Evolutionary conservation across 37 sponge, comb jelly and placozoan species (phyloP).

Genomic region (Spongia lamella): DNA sequence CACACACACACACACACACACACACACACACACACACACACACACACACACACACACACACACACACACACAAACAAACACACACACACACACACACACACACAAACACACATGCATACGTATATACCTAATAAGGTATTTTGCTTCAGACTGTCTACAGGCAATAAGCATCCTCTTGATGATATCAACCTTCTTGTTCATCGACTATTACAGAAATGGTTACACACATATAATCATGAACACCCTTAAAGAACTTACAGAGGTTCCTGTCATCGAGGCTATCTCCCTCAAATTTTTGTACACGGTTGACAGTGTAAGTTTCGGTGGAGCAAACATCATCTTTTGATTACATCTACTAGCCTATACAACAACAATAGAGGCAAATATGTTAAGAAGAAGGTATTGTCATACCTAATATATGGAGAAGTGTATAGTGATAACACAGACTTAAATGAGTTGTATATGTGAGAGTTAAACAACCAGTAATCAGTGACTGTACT

Average conservation of each 20-base stretch:
- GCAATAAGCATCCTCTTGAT: conserved; percentile 91
- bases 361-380: conserved; percentile 14
- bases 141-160: conserved; percentile 79
- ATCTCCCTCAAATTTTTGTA: conserved; percentile 86
- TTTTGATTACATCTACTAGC: conserved; percentile 83
- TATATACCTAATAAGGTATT: conserved; percentile 82
- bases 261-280: conserved; percentile 73
- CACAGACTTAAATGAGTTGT: too few species aligned
- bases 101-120: background rate
- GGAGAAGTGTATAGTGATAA: too few species aligned
- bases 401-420: background rate
- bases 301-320: conserved; percentile 79
- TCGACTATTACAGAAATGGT: conserved; percentile 37
- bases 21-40: conserved; percentile 5
- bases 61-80: too few species aligned
- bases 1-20: conserved; percentile 19
- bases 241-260: conserved; percentile 49
- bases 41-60: conserved; percentile 5
- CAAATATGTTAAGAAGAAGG: background rate
- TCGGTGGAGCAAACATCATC: conserved; percentile 93
- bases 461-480: too few species aligned
- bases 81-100: conserved; percentile 19
- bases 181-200: conserved; percentile 78
- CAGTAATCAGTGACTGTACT: too few species aligned
- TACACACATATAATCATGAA: background rate